Percentiles rank a stretch among this genome's conserved stretches.
Conservation (phyloP, 2,113 vertebrate genomes). For the Sarotherodon lohbergeri region DNA sequence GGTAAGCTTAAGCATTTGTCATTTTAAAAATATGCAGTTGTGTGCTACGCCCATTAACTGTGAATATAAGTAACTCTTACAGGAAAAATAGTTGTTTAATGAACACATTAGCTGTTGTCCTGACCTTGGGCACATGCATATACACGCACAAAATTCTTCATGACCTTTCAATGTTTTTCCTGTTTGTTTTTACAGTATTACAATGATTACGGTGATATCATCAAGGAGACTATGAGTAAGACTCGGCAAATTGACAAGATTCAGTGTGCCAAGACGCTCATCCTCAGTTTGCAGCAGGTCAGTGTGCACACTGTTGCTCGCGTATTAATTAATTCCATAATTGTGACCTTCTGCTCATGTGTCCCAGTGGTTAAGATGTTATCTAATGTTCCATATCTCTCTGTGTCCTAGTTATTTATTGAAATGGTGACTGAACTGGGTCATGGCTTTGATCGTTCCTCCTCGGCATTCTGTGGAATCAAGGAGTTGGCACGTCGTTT, state of each 20-base stretch:
- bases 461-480: conserved; percentile 92
- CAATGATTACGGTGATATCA: conserved; percentile 98
- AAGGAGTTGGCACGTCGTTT: conserved; percentile 97
- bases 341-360: not conserved
- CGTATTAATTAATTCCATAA: not conserved
- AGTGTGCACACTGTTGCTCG: conserved; percentile 21
- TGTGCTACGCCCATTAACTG: not conserved
- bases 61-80: not conserved
- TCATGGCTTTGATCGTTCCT: conserved; percentile 92
- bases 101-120: not conserved
- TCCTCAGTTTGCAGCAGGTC: conserved; percentile 98
- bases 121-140: not conserved
- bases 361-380: not conserved
- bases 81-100: not conserved
- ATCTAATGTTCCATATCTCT: not conserved
- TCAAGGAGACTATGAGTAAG: conserved; percentile 99
- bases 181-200: conserved; percentile 81
- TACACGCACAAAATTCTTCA: not conserved
- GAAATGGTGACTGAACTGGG: conserved; percentile 97
- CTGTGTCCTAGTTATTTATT: conserved; percentile 84
- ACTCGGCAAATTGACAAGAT: conserved; percentile 98
- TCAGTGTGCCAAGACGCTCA: conserved; percentile 98
- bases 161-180: not conserved
- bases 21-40: not conserved
- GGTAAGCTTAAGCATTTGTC: conserved; percentile 63